Evolutionary conservation across 2,888 invertebrate species (phyloP).

Genomic region (Chromoteleia sp.): DNA sequence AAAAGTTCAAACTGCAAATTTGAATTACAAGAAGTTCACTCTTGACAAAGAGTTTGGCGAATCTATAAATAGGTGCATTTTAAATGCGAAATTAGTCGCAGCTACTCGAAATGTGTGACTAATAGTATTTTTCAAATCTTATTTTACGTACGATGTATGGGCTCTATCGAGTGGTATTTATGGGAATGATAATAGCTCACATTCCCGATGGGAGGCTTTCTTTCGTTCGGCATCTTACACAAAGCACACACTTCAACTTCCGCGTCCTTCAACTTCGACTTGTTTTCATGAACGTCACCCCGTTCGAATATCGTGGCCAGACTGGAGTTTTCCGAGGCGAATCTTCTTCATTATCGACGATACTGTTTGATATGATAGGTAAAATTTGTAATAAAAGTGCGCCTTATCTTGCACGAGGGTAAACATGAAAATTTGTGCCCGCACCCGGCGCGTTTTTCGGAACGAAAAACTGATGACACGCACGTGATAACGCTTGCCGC

Average conservation of each 20-base stretch:
- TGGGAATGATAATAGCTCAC: slow-evolving; percentile 74
- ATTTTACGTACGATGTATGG: slow-evolving; percentile 72
- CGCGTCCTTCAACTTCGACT: neutral
- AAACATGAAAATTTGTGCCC: slow-evolving; percentile 4
- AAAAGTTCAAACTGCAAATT: neutral
- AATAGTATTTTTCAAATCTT: neutral
- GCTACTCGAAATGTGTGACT: neutral
- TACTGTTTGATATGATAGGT: slow-evolving; percentile 59
- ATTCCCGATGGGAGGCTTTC: slow-evolving; percentile 65
- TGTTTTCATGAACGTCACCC: slow-evolving; percentile 23
- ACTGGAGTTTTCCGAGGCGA: slow-evolving; percentile 45
- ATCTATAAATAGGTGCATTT: slow-evolving; percentile 1
- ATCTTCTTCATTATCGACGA: slow-evolving; percentile 46
- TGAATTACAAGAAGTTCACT: neutral
- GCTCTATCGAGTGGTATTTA: slow-evolving; percentile 73
- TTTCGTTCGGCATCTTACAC: slow-evolving; percentile 64
- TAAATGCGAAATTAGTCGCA: neutral
- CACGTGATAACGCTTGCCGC: neutral
- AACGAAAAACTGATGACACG: neutral
- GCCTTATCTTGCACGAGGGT: neutral
- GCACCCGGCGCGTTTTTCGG: neutral
- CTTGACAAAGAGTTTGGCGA: neutral
- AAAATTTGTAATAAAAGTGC: slow-evolving; percentile 40
- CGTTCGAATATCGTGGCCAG: slow-evolving; percentile 17
- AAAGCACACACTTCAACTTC: neutral